Evolutionary conservation across 2,888 invertebrate species (phyloP).

Genomic region (Lypha dubia): DNA sequence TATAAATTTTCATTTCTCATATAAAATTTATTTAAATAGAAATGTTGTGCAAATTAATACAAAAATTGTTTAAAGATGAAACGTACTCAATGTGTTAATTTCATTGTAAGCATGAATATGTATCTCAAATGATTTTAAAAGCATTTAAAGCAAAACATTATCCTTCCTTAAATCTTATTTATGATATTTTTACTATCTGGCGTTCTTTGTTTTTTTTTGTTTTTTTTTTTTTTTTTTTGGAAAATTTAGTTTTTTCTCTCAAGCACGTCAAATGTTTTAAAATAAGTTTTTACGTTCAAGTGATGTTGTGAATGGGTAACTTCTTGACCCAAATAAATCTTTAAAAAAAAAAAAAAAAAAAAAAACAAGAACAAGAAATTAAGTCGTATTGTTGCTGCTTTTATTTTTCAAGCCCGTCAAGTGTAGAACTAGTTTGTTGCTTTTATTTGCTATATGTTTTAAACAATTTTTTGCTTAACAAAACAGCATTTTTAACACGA

Average conservation of each 20-base stretch:
- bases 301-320: conserved; percentile 62
- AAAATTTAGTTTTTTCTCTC: too few species aligned
- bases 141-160: background rate
- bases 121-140: background rate
- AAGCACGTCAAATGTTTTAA: conserved; percentile 20
- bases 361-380: conserved; percentile 42
- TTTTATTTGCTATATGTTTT: conserved; percentile 29
- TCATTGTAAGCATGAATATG: background rate
- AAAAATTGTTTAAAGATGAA: too few species aligned
- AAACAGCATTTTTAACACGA: background rate
- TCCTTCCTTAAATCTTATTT: conserved; percentile 2
- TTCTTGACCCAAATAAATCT: conserved; percentile 71
- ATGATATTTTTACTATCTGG: background rate
- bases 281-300: conserved; percentile 8
- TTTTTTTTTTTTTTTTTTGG: too few species aligned
- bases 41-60: too few species aligned
- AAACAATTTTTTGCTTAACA: background rate
- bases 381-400: conserved; percentile 48
- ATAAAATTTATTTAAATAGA: too few species aligned
- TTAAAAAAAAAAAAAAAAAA: conserved; percentile 27
- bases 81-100: background rate
- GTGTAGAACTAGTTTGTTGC: conserved; percentile 23
- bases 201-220: background rate
- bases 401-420: background rate
- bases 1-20: too few species aligned